Base-by-base conservation (phyloP, 2,888 invertebrate species). In the Hybos culiciformis region DNA sequence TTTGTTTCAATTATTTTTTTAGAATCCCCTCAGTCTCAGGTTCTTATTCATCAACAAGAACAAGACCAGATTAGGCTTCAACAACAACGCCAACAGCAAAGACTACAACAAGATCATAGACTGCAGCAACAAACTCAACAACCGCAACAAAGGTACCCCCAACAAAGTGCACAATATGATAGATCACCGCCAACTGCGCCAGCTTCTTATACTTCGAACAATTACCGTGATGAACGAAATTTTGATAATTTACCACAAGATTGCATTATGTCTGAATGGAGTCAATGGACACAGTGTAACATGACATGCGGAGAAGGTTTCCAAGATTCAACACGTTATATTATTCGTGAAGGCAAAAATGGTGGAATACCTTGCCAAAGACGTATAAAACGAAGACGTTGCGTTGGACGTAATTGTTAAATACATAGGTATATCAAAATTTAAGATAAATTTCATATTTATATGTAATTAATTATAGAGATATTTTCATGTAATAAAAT, bases 261-360 rank as follows among this genome's bases (percentile, higher is more conserved):
- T 60, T 88, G 88, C 53, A 71, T 77, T 54, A 70, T 86, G 55
- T 77, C 83, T 3, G 72, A 74, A 34, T 93, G 92, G 92, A 74
- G 84, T 21, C 74, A 76, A 39, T 93, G 91, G 91, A 76, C 81
- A 20, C 69, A 73, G 2, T 93, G 93, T 64, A 85, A 78, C 56
- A 81, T 77, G 5, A 70, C 76, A 15, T 92, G 92, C 63, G 92
- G 91, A 20, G 57, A 68, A 11, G 90, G 88, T 14, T 72, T 72
- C 56, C 75, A 79, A 49, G 74, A 75, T 56, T 75, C 79, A 53
- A 53, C 54, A 38, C 56, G 65, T 36, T 54, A 55, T 26, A 53
- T 66, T 14, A 50, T 63, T 14, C 58, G 51, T 18, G 58, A 63
- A 39, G 53, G 64, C 0, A 56, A 54, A 34, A 55, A 56, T 45